Evolutionary conservation across 2,797 vertebrate species (phyloP), one percentile per base, ranked within the genome.

Genomic region (Alca torda): DNA sequence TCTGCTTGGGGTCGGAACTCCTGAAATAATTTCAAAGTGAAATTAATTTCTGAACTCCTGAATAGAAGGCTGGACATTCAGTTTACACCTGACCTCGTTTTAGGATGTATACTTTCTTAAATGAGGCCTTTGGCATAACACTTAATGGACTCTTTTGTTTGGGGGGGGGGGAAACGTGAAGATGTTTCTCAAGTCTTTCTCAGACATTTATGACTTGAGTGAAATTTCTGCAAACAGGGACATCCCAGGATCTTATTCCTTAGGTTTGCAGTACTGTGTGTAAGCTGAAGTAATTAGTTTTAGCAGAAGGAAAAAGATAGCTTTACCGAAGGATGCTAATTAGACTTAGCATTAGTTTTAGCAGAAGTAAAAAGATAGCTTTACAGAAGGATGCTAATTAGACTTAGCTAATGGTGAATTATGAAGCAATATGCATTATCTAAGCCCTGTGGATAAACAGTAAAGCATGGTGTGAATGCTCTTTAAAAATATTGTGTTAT

Each of bases 61-160:
- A 68, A 45, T 20, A 76, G 48, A 87, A 87, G 74, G 63, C 9
- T 35, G 26, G 24, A 25, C 13, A 3, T 69, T 61, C 15, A 39
- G 1, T 48, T 84, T 63, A 39, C 13, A 20, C 28, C 14, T 0
- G 0, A 43, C 85, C 56, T 70, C 3, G 0, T 53, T 48, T 85
- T 30, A 57, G 18, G 48, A 37, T 54, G 6, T 39, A 5, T 28
- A 4, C 23, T 37, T 61, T 68, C 23, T 64, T 48, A 64, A 75
- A 53, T 17, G 13, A 59, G 26, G 26, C 39, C 11, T 78, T 57
- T 43, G 45, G 31, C 8, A 4, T 56, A 53, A 53, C 45, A 70
- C 37, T 23, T 23, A 48, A n/a, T 3, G 23, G 26, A 20, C 21
- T 54, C 3, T 59, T 2, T 37, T 75, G 6, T 37, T 76, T 67